A percentile compares a stretch with the other conserved stretches of the same genome.
phyloP scores from a whole-genome alignment of 2,797 vertebrate species.

The Oryzias dopingdopingensis region DNA sequence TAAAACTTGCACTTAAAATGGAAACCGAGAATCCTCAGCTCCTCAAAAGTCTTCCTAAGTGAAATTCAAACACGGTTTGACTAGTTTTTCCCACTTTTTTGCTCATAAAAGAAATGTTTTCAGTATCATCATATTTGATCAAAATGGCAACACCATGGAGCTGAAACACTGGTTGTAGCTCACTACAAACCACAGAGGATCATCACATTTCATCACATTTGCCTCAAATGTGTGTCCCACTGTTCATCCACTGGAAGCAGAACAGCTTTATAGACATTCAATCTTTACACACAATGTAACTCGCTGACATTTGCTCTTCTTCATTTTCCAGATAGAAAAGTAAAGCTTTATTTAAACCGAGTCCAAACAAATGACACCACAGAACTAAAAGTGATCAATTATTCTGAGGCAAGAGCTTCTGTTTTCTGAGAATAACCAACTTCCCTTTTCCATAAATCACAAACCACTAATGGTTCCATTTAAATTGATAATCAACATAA shows the following conservation, averaged over 20 bases:
- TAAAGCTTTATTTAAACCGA: conserved; percentile 9
- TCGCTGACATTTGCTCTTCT: conserved; percentile 10
- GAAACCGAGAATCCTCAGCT: too few relatives aligned
- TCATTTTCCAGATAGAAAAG: conserved; percentile 15
- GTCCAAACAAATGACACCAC: conserved; percentile 7
- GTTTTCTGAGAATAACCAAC: conserved; percentile 56
- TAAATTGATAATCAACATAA: conserved; percentile 50
- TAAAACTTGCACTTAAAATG: too few relatives aligned
- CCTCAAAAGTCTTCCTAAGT: too few relatives aligned
- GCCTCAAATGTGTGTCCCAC: conserved; percentile 10
- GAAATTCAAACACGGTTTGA: too few relatives aligned
- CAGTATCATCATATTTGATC: too few relatives aligned
- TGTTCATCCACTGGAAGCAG: conserved; percentile 10
- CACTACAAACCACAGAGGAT: too few relatives aligned
- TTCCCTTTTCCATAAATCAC: conserved; percentile 54
- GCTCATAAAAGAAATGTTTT: too few relatives aligned
- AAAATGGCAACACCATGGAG: too few relatives aligned
- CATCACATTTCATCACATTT: neutral
- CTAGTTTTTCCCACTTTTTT: too few relatives aligned
- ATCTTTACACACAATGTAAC: conserved; percentile 13
- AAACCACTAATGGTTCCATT: conserved; percentile 51
- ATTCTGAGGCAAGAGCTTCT: conserved; percentile 1
- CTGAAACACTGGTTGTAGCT: too few relatives aligned
- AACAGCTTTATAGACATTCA: conserved; percentile 24
- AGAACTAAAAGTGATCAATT: conserved; percentile 18